phyloP scores from a whole-genome alignment of 2,113 vertebrate species.

The Oenanthe oenanthe region DNA sequence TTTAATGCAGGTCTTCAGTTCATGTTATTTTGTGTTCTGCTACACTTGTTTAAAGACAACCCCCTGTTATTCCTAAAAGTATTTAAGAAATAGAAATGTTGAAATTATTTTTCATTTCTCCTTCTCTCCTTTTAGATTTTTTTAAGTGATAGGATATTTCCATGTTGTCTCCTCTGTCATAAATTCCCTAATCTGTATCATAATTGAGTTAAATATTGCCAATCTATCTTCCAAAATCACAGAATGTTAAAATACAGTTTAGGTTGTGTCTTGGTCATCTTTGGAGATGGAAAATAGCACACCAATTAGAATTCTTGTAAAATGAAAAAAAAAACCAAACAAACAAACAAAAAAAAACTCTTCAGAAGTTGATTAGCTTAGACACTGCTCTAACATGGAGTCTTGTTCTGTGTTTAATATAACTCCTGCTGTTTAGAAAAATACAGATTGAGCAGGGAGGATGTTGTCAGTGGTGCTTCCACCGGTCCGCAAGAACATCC shows the following conservation, averaged over 20 bases:
- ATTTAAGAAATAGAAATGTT: neutral
- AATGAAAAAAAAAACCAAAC: neutral
- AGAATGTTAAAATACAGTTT: neutral
- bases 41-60: neutral
- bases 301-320: neutral
- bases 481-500: neutral
- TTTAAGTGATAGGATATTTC: neutral
- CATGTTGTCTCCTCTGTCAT: neutral
- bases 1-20: neutral
- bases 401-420: neutral
- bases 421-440: neutral
- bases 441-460: neutral
- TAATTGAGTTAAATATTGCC: neutral
- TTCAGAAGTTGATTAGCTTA: neutral
- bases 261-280: neutral
- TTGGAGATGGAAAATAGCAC: neutral
- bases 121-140: neutral
- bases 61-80: neutral
- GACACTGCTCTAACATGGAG: neutral
- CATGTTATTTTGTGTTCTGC: neutral
- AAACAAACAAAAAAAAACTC: neutral
- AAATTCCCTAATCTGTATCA: neutral
- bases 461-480: neutral
- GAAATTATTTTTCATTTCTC: neutral
- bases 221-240: neutral